A percentile compares a stretch with the other conserved stretches of the same genome.
These are phyloP conservation scores for Perca flavescens DNA, from an alignment of 2,113 vertebrate species.

Conservation along the genomic window DNA sequence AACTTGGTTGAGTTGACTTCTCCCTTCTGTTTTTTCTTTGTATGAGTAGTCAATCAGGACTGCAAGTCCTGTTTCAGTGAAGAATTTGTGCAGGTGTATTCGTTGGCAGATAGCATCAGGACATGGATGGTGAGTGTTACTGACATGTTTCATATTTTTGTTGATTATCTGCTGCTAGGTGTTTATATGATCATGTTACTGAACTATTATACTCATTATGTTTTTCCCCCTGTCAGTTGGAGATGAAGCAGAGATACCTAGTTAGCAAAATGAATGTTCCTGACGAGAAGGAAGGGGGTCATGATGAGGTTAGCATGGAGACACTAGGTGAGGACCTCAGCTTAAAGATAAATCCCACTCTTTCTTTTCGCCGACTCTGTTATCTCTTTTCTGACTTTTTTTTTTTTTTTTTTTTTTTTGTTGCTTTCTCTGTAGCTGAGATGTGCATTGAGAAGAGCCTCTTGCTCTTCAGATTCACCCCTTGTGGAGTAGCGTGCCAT, in stretches of 20 bases:
- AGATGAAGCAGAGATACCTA: conserved; percentile 96
- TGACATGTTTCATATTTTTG: background rate
- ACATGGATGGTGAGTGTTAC: conserved; percentile 95
- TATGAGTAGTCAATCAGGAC: conserved; percentile 87
- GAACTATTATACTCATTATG: background rate
- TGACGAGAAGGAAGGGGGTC: conserved; percentile 83
- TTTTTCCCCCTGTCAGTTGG: conserved; percentile 85
- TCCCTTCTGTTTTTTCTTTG: conserved; percentile 12
- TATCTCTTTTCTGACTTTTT: background rate
- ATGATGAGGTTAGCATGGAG: conserved; percentile 89
- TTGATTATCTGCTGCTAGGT: background rate
- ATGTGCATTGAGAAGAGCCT: conserved; percentile 94
- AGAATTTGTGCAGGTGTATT: conserved; percentile 92
- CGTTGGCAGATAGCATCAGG: conserved; percentile 93
- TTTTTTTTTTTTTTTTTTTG: background rate
- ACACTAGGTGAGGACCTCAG: conserved; percentile 86
- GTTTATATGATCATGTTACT: background rate
- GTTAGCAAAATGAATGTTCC: conserved; percentile 84
- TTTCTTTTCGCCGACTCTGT: background rate
- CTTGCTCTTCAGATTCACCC: conserved; percentile 90
- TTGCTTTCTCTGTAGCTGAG: conserved; percentile 84
- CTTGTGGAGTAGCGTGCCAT: conserved; percentile 69
- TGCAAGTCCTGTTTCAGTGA: conserved; percentile 88
- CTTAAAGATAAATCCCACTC: background rate
- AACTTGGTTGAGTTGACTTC: background rate